Evolutionary conservation across 2,888 invertebrate genomes (phyloP), one percentile per base, ranked within the genome.

Genomic region (Drosophila silvestris): DNA sequence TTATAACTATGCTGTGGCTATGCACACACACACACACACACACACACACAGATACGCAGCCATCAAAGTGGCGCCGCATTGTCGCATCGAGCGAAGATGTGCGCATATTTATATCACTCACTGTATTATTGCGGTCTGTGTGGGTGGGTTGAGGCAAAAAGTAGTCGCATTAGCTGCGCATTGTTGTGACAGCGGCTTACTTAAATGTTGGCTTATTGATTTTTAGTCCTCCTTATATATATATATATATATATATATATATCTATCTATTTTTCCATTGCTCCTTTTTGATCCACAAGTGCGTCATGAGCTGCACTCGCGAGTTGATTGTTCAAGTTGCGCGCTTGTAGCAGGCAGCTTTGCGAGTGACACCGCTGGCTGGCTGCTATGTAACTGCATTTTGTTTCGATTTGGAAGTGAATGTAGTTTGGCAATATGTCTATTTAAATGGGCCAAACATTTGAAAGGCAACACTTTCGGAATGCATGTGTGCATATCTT

Each of bases 41-140:
- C 35, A 22, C 33, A 30, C n/a, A 52, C 41, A 41, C 1, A n/a
- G 28, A 33, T 66, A 58, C 66, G 26, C 53, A 75, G 77, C 73
- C 67, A 68, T 76, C 82, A 79, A 82, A 62, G 61, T 79, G 85
- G 86, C 89, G 85, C 84, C 89, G 56, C 70, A 67, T 41, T 63
- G 83, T 80, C 80, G 75, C 58, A 12, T 47, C 3, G 33, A 61
- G 57, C 62, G 44, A 37, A 75, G 65, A 61, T 75, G 75, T 47
- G 50, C 83, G 85, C 82, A 79, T 85, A 85, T 84, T 88, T 88
- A 83, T 85, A 81, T 82, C 88, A 75, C 82, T 78, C 80, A 85
- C 70, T 83, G 78, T 83, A 75, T 71, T 74, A 51, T 60, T 72
- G 72, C 33, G 63, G 58, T 64, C 50, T 60, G 58, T 68, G 67